phyloP scores from a whole-genome alignment of 1,140 invertebrate genomes.

The Caligus rogercresseyi region DNA sequence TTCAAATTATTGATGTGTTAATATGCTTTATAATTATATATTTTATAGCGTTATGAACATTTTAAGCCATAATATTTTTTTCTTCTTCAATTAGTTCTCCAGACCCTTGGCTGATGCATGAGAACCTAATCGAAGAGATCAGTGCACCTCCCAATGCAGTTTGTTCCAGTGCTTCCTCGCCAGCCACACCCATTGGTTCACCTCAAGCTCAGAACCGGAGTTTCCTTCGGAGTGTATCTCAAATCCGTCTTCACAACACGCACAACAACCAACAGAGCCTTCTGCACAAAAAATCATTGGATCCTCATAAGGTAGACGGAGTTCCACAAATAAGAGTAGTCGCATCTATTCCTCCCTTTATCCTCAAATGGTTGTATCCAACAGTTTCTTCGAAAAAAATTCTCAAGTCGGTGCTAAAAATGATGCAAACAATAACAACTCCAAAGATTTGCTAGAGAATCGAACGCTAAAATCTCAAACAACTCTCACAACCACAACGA shows the following conservation, averaged over 20 bases:
- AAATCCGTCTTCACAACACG: not conserved
- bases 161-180: not conserved
- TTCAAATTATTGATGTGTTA: no score
- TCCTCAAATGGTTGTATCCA: not conserved
- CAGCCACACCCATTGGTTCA: not conserved
- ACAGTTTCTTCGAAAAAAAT: no score
- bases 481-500: not conserved
- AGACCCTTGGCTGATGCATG: not conserved
- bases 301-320: not conserved
- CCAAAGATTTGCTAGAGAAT: not conserved
- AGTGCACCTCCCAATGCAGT: not conserved
- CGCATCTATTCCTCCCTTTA: not conserved
- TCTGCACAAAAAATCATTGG: not conserved
- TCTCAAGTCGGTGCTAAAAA: not conserved
- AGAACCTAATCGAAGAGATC: not conserved
- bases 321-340: no score
- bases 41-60: no score
- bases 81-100: not conserved
- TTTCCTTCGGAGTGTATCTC: not conserved
- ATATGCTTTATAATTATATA: no score
- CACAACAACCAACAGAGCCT: not conserved
- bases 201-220: not conserved
- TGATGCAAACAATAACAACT: not conserved
- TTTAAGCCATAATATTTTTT: no score
- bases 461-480: not conserved